Base-by-base conservation (phyloP, 2,888 invertebrate genomes). In the Choreutis nemorana region DNA sequence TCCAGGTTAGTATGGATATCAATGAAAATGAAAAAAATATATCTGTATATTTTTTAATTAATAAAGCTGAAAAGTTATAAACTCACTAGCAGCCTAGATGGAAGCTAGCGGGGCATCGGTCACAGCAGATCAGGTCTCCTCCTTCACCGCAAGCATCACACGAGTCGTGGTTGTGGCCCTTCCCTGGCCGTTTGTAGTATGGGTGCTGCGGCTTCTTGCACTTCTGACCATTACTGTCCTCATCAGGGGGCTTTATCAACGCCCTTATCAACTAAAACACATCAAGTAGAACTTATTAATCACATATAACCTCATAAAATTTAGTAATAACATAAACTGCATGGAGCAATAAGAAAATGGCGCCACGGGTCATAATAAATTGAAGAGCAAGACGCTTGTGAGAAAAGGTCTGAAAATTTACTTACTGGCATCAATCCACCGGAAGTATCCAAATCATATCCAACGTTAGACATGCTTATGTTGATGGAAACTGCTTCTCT, bases 141-240 rank as follows among this genome's bases (percentile, higher is more conserved):
- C 95, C 95, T 78, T 97, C 97, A 30, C 89, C 86, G 61, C 97
- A 97, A 30, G 94, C 91, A 73, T 96, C 95, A 58, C 97, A 97
- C 41, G 87, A 88, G 56, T 97, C 96, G 56, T 90, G 92, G 68
- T 96, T 96, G 54, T 91, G 92, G 4, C 91, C 91, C 50, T 89
- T 87, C n/a, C 91, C 92, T 39, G 91, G 91, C 35, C 91, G 80
- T 58, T 90, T 90, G 52, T 89, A 92, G 51, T 92, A 92, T 1
- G 90, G 90, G 72, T 92, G 92, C 44, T 85, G 84, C 7, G 86
- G 82, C 44, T 81, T 86, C 41, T 83, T 85, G 32, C 80, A 81
- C 48, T 83, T 84, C 37, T 70, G 75, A 8, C 48, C 51, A 28
- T 52, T 73, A 30, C 88, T 85, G 29, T 91, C 91, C 45, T 88